Conservation (phyloP, 2,113 vertebrate species). For the Atherinomorus stipes region DNA sequence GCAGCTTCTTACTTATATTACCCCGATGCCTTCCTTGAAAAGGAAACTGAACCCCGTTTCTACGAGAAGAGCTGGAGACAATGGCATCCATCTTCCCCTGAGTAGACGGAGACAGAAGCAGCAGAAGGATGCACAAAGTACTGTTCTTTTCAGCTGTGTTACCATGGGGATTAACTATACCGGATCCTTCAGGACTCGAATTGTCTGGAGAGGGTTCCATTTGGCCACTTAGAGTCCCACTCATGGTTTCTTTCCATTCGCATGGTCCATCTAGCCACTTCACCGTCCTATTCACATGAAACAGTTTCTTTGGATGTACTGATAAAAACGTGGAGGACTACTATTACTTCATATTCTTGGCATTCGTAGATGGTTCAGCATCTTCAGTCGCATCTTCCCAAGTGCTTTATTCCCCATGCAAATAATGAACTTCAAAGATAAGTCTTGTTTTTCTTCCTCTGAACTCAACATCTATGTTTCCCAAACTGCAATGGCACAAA, state of each 20-base stretch:
- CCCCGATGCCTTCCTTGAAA: slow-evolving; percentile 8
- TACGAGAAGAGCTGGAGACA: slow-evolving; percentile 52
- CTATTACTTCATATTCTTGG: slow-evolving; percentile 18
- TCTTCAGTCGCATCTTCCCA: background rate
- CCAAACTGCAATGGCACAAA: background rate
- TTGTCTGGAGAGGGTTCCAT: slow-evolving; percentile 70
- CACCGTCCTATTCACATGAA: slow-evolving; percentile 59
- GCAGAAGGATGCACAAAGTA: slow-evolving; percentile 51
- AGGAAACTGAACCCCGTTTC: slow-evolving; percentile 23
- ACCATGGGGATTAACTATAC: slow-evolving; percentile 74
- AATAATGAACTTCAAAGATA: background rate
- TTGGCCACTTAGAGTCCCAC: slow-evolving; percentile 65
- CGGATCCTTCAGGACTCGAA: slow-evolving; percentile 57
- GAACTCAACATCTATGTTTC: background rate
- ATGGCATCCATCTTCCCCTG: slow-evolving; percentile 72
- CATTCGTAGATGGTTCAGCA: slow-evolving; percentile 1
- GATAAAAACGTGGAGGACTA: slow-evolving; percentile 43
- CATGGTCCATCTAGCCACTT: slow-evolving; percentile 68
- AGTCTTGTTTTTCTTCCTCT: background rate
- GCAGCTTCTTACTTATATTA: slow-evolving; percentile 3
- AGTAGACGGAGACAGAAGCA: slow-evolving; percentile 69
- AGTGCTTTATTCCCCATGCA: background rate
- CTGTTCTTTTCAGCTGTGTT: slow-evolving; percentile 66
- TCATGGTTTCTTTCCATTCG: slow-evolving; percentile 40
- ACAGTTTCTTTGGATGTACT: slow-evolving; percentile 47